These are phyloP conservation scores for Semnornis frantzii DNA, from an alignment of 2,113 vertebrate genomes.

Conservation along the genomic window DNA sequence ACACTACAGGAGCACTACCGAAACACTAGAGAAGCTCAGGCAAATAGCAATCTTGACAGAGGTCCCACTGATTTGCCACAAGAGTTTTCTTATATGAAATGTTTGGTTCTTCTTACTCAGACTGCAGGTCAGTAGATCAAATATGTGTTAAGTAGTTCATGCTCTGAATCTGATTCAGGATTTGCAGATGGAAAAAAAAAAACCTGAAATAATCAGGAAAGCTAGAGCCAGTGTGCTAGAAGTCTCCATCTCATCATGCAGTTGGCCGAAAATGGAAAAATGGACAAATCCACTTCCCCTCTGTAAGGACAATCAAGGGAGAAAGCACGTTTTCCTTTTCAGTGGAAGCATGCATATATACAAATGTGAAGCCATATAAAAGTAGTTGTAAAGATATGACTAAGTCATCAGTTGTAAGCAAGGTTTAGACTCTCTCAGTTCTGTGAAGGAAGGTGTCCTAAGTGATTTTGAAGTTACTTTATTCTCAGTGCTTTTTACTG, in stretches of 20 bases:
- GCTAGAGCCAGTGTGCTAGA: not conserved
- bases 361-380: not conserved
- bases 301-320: not conserved
- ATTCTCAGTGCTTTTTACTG: not conserved
- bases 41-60: not conserved
- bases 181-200: not conserved
- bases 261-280: not conserved
- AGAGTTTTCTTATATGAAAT: not conserved
- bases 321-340: not conserved
- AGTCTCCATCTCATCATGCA: not conserved
- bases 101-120: not conserved
- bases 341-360: not conserved
- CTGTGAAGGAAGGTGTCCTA: not conserved
- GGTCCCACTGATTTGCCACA: not conserved
- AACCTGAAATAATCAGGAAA: not conserved
- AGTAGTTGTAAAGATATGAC: not conserved
- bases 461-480: not conserved
- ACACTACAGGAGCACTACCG: not conserved
- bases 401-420: not conserved
- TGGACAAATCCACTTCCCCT: not conserved
- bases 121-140: not conserved
- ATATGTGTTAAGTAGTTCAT: not conserved
- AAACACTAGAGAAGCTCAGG: not conserved
- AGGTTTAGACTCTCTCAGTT: not conserved
- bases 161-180: not conserved